These are phyloP conservation scores for Phytoseiulus persimilis DNA, from an alignment of 2,888 invertebrate genomes.

Conservation along the genomic window DNA sequence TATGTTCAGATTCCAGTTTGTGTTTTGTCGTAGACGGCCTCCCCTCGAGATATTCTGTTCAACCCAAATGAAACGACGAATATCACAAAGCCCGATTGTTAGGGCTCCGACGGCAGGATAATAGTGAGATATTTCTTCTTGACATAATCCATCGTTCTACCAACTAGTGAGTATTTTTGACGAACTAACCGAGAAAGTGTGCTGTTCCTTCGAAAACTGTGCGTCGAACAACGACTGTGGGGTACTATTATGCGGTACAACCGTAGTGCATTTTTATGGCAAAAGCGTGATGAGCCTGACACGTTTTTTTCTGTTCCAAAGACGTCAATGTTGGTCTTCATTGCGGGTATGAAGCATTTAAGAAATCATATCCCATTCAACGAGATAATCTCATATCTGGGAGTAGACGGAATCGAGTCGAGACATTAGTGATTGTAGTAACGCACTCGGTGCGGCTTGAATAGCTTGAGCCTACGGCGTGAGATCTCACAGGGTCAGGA, in stretches of 20 bases:
- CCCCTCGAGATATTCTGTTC: not conserved
- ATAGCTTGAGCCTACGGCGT: too few species aligned
- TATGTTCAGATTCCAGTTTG: not conserved
- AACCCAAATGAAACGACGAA: not conserved
- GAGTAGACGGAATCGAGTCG: too few species aligned
- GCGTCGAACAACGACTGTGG: not conserved
- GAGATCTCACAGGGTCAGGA: too few species aligned
- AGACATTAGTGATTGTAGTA: too few species aligned
- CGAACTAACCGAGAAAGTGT: not conserved
- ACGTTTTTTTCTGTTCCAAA: not conserved
- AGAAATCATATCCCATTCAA: too few species aligned
- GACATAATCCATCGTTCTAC: not conserved
- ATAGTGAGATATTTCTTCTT: conserved; percentile 32
- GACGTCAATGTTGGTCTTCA: not conserved
- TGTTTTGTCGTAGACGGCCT: not conserved
- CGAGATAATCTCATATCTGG: too few species aligned
- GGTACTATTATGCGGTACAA: too few species aligned
- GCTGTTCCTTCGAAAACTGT: not conserved
- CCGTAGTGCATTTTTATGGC: not conserved
- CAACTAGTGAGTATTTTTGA: not conserved
- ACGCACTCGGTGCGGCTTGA: too few species aligned
- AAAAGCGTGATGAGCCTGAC: not conserved
- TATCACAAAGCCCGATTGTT: not conserved
- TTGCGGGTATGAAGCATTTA: not conserved
- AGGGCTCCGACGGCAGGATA: not conserved